Conservation (phyloP, 2,888 invertebrate genomes). For the Cheilosia urbana region DNA sequence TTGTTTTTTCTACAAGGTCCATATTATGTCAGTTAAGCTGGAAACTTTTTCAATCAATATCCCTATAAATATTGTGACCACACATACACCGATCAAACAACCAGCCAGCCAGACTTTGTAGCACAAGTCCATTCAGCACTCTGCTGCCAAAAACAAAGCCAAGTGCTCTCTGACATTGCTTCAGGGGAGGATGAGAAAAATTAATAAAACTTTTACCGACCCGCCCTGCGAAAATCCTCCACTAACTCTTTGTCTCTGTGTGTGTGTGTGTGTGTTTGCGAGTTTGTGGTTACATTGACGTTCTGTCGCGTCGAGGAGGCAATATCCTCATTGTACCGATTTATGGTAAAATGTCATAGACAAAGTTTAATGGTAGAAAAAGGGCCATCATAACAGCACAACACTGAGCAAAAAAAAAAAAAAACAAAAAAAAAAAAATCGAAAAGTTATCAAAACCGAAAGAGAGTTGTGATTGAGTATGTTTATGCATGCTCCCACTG, state of each 20-base stretch:
- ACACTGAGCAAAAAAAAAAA: background rate
- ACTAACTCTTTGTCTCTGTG: background rate
- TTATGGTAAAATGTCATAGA: conserved; percentile 74
- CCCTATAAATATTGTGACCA: conserved; percentile 65
- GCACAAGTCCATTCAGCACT: conserved; percentile 27
- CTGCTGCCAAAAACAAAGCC: conserved; percentile 52
- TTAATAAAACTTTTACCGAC: conserved; percentile 73
- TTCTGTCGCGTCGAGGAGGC: conserved; percentile 33
- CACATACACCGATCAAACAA: conserved; percentile 18
- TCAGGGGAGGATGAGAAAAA: conserved; percentile 40
- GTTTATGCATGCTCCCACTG: conserved; percentile 63
- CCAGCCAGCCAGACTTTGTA: conserved; percentile 12
- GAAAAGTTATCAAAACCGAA: conserved; percentile 68
- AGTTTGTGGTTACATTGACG: conserved; percentile 39
- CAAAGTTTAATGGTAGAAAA: conserved; percentile 73
- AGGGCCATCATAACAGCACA: conserved; percentile 39
- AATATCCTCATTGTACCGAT: conserved; percentile 74
- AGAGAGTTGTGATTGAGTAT: conserved; percentile 69
- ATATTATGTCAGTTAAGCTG: conserved; percentile 67
- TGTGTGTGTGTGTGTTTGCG: background rate
- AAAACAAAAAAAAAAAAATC: background rate
- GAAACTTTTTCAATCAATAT: conserved; percentile 74
- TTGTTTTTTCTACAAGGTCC: conserved; percentile 37
- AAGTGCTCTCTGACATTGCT: conserved; percentile 14
- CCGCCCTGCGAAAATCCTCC: conserved; percentile 16